A percentile compares a stretch with the other conserved stretches of the same genome.
phyloP scores from a whole-genome alignment of 2,888 invertebrate genomes.

The Sicus ferrugineus region DNA sequence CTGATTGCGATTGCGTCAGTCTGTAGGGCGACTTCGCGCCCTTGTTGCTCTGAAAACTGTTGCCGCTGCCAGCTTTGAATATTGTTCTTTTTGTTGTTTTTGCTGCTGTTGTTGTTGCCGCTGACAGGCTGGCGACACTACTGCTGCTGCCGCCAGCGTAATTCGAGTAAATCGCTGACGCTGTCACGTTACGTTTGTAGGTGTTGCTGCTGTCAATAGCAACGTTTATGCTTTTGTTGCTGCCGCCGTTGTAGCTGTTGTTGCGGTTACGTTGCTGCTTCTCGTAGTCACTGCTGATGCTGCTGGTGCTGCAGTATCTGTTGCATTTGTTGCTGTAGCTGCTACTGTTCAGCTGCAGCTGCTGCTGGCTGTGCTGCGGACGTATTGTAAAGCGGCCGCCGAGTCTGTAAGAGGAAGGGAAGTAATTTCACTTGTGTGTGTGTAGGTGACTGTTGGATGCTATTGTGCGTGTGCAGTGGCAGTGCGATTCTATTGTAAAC shows the following conservation, averaged over 20 bases:
- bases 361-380: conserved; percentile 61
- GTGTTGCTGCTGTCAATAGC: conserved; percentile 27
- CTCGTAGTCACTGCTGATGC: conserved; percentile 46
- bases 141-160: not conserved
- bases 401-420: conserved; percentile 48
- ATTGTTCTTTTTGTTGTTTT: not conserved
- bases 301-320: conserved; percentile 54
- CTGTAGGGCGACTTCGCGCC: conserved; percentile 46
- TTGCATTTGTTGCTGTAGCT: conserved; percentile 45
- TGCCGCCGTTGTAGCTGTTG: conserved; percentile 28
- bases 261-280: conserved; percentile 4
- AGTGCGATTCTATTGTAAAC: not conserved
- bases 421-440: not conserved
- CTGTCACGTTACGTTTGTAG: conserved; percentile 19
- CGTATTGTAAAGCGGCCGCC: conserved; percentile 63
- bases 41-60: conserved; percentile 43
- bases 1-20: conserved; percentile 47
- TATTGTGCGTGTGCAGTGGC: not conserved
- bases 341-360: conserved; percentile 56
- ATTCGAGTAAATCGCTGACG: conserved; percentile 37
- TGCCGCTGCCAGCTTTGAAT: conserved; percentile 29
- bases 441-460: conserved; percentile 17
- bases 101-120: conserved; percentile 33
- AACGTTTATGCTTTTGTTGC: conserved; percentile 34
- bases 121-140: not conserved